Base-by-base conservation (phyloP, 2,113 vertebrate genomes). In the Rhabdornis inornatus region DNA sequence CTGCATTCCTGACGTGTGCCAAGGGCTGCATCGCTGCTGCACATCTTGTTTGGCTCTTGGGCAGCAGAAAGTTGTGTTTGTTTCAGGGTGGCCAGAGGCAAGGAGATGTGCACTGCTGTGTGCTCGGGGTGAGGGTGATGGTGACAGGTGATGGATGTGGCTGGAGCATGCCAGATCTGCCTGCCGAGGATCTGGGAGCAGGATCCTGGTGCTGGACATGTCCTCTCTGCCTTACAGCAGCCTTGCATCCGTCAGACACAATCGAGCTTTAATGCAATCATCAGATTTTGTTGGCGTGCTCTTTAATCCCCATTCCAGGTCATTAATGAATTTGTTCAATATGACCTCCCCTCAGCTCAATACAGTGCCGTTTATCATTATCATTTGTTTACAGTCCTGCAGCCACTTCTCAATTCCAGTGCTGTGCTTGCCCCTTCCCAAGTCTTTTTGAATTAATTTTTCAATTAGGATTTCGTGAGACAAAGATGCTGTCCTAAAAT, bases 371-470 rank as follows among this genome's bases (percentile, higher is more conserved):
- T 93, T 95, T 87, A 87, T 89, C 85, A 75, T 90, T 93, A 83
- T 49, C 23, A 23, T 93, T 96, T 92, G 93, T 96, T 95, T 94
- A 84, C 64, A 89, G 83, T 96, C 72, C 80, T 78, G 88, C 60
- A 96, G 92, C 90, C 80, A 92, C 52, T 64, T 84, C 65, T 92
- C 64, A 20, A 31, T 87, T 90, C 52, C 80, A 60, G 56, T 23
- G 57, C 68, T 60, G 42, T 88, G 85, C 68, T 42, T 61, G 80
- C 72, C 83, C 76, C 83, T 93, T 93, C 81, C 65, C 80, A 70
- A 96, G 95, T 97, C 96, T 56, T 92, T 68, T 75, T 93, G 88
- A 93, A 97, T 97, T 96, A 97, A 96, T 90, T 96, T 95, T 92
- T 92, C 94, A 96, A 90, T 96, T 96, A 97, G 69, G 80, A 64